phyloP scores from a whole-genome alignment of 2,113 vertebrate species.

The Myocastor coypus region DNA sequence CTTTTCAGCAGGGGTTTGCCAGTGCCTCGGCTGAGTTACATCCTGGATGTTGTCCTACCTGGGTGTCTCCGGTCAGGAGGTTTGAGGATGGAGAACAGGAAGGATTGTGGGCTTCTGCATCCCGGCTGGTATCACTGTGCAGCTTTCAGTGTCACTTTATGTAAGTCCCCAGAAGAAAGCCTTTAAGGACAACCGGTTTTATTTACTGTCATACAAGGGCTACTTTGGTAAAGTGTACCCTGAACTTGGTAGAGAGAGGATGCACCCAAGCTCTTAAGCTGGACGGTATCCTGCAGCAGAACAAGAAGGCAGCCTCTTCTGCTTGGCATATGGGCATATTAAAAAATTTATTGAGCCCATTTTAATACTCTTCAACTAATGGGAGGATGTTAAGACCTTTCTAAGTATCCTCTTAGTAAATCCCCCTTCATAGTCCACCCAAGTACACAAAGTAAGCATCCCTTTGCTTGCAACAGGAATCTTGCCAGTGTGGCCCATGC shows the following conservation, averaged over 20 bases:
- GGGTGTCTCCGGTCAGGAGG: not conserved
- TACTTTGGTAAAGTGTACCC: not conserved
- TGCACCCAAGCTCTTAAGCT: not conserved
- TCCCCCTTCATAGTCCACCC: slow-evolving; percentile 73
- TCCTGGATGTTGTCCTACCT: not conserved
- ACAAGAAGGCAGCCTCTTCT: slow-evolving; percentile 62
- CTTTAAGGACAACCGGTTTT: slow-evolving; percentile 36
- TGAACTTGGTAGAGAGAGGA: slow-evolving; percentile 56
- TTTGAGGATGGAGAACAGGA: not conserved
- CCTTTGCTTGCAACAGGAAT: slow-evolving; percentile 55
- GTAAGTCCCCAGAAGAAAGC: slow-evolving; percentile 19
- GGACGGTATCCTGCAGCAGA: slow-evolving; percentile 61
- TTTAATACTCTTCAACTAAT: slow-evolving; percentile 79
- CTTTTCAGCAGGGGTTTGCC: not conserved
- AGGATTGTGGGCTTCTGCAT: not conserved
- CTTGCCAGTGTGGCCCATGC: slow-evolving; percentile 67
- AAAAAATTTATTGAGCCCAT: slow-evolving; percentile 77
- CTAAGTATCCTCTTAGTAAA: slow-evolving; percentile 72
- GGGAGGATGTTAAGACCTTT: slow-evolving; percentile 74
- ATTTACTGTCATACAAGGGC: not conserved
- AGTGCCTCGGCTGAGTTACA: not conserved
- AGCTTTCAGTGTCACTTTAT: slow-evolving; percentile 38
- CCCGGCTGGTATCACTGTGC: not conserved
- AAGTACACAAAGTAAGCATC: slow-evolving; percentile 79
- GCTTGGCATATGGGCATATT: slow-evolving; percentile 70